Evolutionary conservation across 2,113 vertebrate species (phyloP).

Genomic region (rat (Rattus norvegicus)): DNA sequence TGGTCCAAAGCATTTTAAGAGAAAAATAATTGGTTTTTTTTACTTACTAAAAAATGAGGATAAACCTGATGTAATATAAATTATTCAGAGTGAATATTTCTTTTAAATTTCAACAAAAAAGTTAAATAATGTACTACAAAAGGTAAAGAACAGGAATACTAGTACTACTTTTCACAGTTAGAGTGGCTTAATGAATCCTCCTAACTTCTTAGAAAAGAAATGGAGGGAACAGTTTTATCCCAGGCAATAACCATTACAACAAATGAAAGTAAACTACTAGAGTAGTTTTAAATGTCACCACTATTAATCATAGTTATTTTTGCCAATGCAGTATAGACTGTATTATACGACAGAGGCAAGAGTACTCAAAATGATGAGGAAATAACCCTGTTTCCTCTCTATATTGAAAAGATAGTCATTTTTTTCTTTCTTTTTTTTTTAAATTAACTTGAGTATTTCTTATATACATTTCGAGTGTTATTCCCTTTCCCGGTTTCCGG

Average conservation of each 20-base stretch:
- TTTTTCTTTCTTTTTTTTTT: too few relatives aligned
- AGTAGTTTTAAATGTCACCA: background rate
- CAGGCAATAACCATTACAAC: background rate
- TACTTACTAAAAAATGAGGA: background rate
- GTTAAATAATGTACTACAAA: background rate
- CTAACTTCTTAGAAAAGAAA: background rate
- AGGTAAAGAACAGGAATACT: background rate
- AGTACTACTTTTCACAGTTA: background rate
- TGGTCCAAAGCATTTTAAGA: background rate
- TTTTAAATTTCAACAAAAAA: background rate
- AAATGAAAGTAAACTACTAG: background rate
- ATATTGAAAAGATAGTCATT: background rate
- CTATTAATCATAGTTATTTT: conserved; percentile 14
- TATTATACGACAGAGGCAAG: background rate
- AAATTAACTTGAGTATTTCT: too few relatives aligned
- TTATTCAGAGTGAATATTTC: background rate
- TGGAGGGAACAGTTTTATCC: background rate
- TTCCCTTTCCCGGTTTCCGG: too few relatives aligned
- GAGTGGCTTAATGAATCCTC: background rate
- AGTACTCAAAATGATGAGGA: background rate
- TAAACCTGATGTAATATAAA: background rate
- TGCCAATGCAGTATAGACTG: background rate
- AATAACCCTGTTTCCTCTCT: background rate
- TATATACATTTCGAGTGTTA: too few relatives aligned
- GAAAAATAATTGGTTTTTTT: background rate